These are phyloP conservation scores for Drosophila murphyi DNA, from an alignment of 1,140 invertebrate genomes.

Conservation along the genomic window DNA sequence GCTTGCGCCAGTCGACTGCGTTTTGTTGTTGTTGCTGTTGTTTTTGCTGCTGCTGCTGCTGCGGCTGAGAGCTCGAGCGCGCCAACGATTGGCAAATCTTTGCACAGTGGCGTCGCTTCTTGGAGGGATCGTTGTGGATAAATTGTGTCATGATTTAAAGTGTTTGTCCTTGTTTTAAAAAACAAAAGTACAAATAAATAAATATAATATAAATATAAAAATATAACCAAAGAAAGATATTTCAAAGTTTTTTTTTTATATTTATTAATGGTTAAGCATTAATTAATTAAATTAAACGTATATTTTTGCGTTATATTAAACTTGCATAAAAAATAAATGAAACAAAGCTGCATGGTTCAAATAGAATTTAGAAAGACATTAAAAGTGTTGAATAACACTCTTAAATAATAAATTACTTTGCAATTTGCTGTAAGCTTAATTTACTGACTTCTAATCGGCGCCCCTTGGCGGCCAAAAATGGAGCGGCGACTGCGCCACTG, in stretches of 20 bases:
- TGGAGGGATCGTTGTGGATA: constrained; percentile 16
- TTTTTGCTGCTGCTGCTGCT: constrained; percentile 55
- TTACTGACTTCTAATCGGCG: background rate
- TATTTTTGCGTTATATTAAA: too few relatives aligned
- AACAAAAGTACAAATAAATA: background rate
- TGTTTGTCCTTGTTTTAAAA: background rate
- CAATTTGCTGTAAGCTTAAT: background rate
- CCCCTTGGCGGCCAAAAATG: constrained; percentile 8
- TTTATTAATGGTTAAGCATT: too few relatives aligned
- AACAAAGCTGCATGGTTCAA: too few relatives aligned
- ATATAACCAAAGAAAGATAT: too few relatives aligned
- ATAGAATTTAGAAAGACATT: background rate
- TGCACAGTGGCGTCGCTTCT: constrained; percentile 54
- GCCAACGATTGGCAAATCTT: constrained; percentile 79
- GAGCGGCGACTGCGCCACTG: constrained; percentile 53
- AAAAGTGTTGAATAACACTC: background rate
- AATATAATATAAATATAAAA: background rate
- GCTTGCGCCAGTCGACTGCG: constrained; percentile 53
- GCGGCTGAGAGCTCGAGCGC: constrained; percentile 58
- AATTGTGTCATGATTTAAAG: background rate
- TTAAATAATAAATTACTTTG: background rate
- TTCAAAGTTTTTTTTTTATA: too few relatives aligned
- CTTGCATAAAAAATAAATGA: too few relatives aligned
- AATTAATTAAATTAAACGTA: too few relatives aligned
- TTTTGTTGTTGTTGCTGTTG: constrained; percentile 63